Conservation (phyloP, 2,797 vertebrate species). For the Ctenopoma kingsleyae region DNA sequence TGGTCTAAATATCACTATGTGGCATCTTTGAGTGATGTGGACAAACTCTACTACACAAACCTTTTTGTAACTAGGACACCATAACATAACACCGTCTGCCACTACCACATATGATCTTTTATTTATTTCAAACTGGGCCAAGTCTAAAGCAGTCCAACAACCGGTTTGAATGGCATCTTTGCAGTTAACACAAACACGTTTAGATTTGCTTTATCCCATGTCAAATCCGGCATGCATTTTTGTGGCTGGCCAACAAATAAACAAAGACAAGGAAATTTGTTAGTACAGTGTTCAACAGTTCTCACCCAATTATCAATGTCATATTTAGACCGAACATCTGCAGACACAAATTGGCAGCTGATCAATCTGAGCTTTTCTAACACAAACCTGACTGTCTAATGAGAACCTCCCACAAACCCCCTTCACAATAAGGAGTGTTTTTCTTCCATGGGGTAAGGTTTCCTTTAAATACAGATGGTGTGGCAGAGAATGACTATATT, state of each 20-base stretch:
- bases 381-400: conserved; percentile 63
- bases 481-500: conserved; percentile 22
- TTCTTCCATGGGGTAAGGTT: conserved; percentile 42
- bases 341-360: conserved; percentile 68
- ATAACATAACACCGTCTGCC: conserved; percentile 44
- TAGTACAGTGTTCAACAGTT: conserved; percentile 54
- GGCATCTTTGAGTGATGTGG: conserved; percentile 29
- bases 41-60: conserved; percentile 39
- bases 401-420: conserved; percentile 57
- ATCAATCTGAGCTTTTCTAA: conserved; percentile 66
- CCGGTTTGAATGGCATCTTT: conserved; percentile 21
- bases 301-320: conserved; percentile 66
- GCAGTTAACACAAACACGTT: conserved; percentile 21
- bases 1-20: conserved; percentile 37
- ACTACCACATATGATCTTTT: background rate
- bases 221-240: conserved; percentile 28
- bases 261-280: conserved; percentile 46
- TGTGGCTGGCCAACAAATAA: conserved; percentile 41
- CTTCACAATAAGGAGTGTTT: conserved; percentile 39
- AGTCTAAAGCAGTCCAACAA: conserved; percentile 3
- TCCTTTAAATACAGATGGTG: conserved; percentile 31
- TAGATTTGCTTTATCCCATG: conserved; percentile 31
- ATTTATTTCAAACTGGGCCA: background rate
- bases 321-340: conserved; percentile 69
- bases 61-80: conserved; percentile 51